Base-by-base conservation (phyloP, 2,113 vertebrate genomes). In the Toxotes jaculatrix region DNA sequence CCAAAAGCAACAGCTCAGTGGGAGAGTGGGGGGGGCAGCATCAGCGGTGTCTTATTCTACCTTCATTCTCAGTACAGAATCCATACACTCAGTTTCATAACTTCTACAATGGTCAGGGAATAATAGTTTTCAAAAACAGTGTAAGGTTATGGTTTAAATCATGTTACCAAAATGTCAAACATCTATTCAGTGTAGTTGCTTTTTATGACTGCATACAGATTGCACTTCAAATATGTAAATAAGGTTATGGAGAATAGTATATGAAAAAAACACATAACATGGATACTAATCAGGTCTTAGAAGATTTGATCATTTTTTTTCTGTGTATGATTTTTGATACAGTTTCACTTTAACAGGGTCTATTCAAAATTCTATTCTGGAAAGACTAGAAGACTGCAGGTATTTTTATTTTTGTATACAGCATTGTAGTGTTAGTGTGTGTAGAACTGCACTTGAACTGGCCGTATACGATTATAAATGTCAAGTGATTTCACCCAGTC, bases 1-100 rank as follows among this genome's bases (percentile, higher is more conserved):
- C 59, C 38, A 74, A 45, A 51, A 57, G 66, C 40, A 78, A 17
- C 16, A 66, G 42, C 10, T 79, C 56, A 34, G 66, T 40, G 9
- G 62, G 51, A 47, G 12, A 59, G 32, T 49, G 23, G 43, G 34
- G 31, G n/a, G 60, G 32, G 66, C 17, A 9, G 19, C 13, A 43
- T 42, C 55, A 60, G 43, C 19, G 27, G 14, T 12, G 5, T 21
- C 23, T 27, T 68, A 31, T 61, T 60, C 36, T 47, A 23, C 65
- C 72, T 9, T 42, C 32, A 23, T 64, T 67, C 47, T 66, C 23
- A 42, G 16, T 10, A 23, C 7, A 53, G 8, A 23, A 4, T 2
- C 9, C 17, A 21, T 53, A 56, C n/a, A 55, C 21, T 55, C 21
- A 23, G n/a, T 55, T n/a, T 55, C 23, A 55, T 23, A 53, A 53